Base-by-base conservation (phyloP, 2,797 vertebrate genomes). In the Hylomyscus alleni region DNA sequence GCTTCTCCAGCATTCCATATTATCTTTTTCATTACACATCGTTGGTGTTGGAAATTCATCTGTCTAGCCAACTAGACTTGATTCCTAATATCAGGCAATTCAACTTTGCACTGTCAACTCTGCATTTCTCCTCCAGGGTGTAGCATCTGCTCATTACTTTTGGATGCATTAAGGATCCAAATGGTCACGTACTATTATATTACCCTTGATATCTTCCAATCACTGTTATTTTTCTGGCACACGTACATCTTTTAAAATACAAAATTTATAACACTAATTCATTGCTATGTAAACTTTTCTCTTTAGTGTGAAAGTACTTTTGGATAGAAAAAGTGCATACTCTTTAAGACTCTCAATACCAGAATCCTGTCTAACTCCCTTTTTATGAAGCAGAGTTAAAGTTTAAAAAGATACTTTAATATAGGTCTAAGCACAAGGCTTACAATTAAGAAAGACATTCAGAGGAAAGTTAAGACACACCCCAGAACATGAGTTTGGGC, bases 11-110 rank as follows among this genome's bases (percentile, higher is more conserved):
- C 12, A 47, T 47, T 40, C 12, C 73, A 60, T 67, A 40, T 15
- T 54, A 47, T 22, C 44, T 34, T 80, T 84, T 62, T n/a, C 17
- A 5, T n/a, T 58, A 52, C 12, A 47, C 14, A 20, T 19, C 90
- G n/a, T 90, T 81, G 83, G 75, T 73, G n/a, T 92, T 90, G 13
- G 54, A 76, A 92, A 95, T 83, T 76, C 44, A 67, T 90, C 86
- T 84, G 29, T 72, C 87, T 80, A 29, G 22, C 44, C 22, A 40
- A 56, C 69, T 34, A 89, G 20, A 34, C 37, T 88, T 44, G 5
- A 62, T 47, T 88, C 76, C 72, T 9, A 87, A 84, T 22, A 77
- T 56, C 31, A 69, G 31, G 22, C 60, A 69, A 0, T 44, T 0
- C 56, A 72, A 40, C 54, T 14, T 87, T 31, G 15, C 37, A 47